Percentiles rank a stretch among this genome's conserved stretches.
Evolutionary conservation across 2,113 vertebrate species (phyloP).

Genomic region (Trachemys scripta): DNA sequence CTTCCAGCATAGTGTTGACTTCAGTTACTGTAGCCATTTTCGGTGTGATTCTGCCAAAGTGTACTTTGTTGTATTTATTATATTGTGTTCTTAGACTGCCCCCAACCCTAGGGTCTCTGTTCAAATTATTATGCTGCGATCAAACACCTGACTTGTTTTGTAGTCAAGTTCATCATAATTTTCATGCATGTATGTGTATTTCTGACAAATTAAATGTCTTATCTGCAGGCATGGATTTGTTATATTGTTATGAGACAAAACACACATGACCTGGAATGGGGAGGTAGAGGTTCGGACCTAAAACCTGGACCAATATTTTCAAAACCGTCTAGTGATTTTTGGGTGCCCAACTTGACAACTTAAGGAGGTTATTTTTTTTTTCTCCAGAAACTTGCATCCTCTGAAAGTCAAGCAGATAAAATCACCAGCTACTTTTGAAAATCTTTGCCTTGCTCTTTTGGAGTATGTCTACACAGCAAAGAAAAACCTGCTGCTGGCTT

Average conservation of each 20-base stretch:
- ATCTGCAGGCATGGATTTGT: not conserved
- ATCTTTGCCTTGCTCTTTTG: not conserved
- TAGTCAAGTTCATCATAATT: not conserved
- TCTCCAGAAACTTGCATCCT: not conserved
- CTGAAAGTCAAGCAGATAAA: not conserved
- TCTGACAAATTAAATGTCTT: not conserved
- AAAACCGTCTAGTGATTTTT: not conserved
- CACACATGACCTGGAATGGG: not conserved
- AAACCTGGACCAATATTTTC: not conserved
- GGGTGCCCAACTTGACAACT: not conserved
- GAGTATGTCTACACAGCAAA: not conserved
- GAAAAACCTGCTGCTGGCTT: not conserved
- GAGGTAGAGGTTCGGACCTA: not conserved
- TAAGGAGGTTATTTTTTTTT: not conserved
- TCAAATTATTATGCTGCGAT: not conserved
- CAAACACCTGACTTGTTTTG: accelerated
- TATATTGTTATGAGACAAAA: not conserved
- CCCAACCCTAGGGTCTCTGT: not conserved
- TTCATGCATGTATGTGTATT: not conserved
- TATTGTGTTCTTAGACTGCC: not conserved
- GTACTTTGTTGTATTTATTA: not conserved
- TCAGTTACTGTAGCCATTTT: not conserved
- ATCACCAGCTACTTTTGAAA: not conserved
- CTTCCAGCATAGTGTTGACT: not conserved
- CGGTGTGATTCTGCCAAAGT: not conserved